Percentiles rank a stretch among this genome's conserved stretches.
Evolutionary conservation across 2,797 vertebrate genomes (phyloP).

Genomic region (Pipistrellus pipistrellus): DNA sequence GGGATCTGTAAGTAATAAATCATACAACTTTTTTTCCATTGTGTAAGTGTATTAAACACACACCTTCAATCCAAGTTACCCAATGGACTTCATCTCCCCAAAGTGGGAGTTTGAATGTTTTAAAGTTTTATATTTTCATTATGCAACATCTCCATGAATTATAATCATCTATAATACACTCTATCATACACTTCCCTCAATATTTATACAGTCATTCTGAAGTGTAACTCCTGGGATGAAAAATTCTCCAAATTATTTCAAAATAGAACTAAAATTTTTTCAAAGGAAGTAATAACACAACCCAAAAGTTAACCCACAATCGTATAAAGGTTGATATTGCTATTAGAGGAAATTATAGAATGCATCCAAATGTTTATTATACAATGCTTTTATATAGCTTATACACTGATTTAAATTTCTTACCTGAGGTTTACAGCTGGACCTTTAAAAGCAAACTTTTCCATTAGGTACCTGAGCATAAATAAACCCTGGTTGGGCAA

Average conservation of each 20-base stretch:
- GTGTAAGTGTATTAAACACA: not conserved
- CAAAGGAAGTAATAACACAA: not conserved
- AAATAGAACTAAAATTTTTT: not conserved
- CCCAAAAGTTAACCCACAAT: not conserved
- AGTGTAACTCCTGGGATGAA: not conserved
- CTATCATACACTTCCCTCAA: not conserved
- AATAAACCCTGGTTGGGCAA: not conserved
- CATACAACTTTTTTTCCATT: not conserved
- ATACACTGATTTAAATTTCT: slow-evolving; percentile 57
- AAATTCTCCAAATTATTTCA: not conserved
- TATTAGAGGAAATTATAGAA: slow-evolving; percentile 39
- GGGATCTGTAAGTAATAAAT: not conserved
- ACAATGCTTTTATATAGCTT: slow-evolving; percentile 1
- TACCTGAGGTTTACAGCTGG: slow-evolving; percentile 64
- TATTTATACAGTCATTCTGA: slow-evolving; percentile 18
- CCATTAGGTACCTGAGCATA: slow-evolving; percentile 49
- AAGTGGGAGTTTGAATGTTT: not conserved
- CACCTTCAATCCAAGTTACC: not conserved
- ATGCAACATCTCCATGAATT: not conserved
- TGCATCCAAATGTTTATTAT: not conserved
- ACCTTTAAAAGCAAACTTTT: not conserved
- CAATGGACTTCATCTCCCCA: not conserved
- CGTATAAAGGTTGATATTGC: not conserved
- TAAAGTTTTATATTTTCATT: not conserved
- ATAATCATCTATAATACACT: not conserved